Evolutionary conservation across 2,888 invertebrate genomes (phyloP), one percentile per base, ranked within the genome.

Genomic region (Esperia sulphurella): DNA sequence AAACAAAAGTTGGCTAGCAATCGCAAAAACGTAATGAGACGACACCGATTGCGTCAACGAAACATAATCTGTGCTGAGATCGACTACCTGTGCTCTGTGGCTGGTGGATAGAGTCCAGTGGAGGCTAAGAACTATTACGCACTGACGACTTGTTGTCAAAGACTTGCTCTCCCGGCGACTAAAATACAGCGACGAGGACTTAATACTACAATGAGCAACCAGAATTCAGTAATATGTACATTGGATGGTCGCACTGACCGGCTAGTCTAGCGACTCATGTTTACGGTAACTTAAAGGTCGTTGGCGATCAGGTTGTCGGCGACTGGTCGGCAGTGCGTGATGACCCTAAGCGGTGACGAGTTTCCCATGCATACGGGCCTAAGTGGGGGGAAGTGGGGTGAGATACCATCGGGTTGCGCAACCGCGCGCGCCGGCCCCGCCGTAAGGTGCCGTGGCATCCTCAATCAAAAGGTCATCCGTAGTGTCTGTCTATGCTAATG

Each of bases 401-500:
- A 68, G 76, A 82, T 79, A 75, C 63, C 71, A 78, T 76, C 71
- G 57, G 58, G 57, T 75, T 77, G 74, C 71, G 69, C 72, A 77
- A 77, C 50, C 65, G 63, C 65, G 61, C 61, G 63, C 62, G 64
- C 65, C 56, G 55, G 57, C 54, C 53, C 49, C 50, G 52, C 59
- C 63, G 75, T 69, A 75, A 83, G 79, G 79, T 81, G 65, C 60
- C 69, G 66, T 51, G 50, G 58, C 80, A 83, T 84, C 82, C 79
- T 80, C 79, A 52, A 9, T 62, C 68, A 63, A 88, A 88, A 88
- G 88, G 86, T 88, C 85, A 69, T 45, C 52, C 21, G 21, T 21
- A 21, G 3, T 43, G 48, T 30, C 31, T 45, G 46, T 40, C 46
- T 31, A 48, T 45, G 45, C 48, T 43, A 33, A 33, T 43, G 43